These are phyloP conservation scores for Rhimphoctona megacephalus DNA, from an alignment of 2,888 invertebrate genomes.

Conservation along the genomic window DNA sequence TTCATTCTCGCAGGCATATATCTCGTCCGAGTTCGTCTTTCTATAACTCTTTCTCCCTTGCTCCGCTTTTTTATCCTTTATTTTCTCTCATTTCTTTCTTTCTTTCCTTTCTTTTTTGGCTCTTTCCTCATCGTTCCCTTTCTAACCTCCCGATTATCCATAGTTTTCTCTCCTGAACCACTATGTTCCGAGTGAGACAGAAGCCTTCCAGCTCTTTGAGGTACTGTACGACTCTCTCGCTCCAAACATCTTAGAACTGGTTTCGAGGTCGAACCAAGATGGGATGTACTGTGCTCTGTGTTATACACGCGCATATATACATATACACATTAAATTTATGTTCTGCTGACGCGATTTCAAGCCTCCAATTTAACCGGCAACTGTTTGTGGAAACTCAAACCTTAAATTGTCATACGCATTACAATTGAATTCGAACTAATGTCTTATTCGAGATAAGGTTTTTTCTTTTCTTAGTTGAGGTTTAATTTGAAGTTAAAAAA, in stretches of 20 bases:
- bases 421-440: background rate
- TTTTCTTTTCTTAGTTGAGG: background rate
- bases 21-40: constrained; percentile 37
- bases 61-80: constrained; percentile 17
- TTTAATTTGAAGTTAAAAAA: background rate
- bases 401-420: background rate
- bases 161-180: constrained; percentile 43
- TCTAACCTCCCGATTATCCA: constrained; percentile 30
- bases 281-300: constrained; percentile 1
- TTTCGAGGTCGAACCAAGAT: constrained; percentile 65
- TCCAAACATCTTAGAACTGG: constrained; percentile 71
- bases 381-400: background rate
- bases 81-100: constrained; percentile 12
- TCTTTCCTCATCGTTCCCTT: constrained; percentile 11
- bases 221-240: constrained; percentile 52
- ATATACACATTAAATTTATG: constrained; percentile 15
- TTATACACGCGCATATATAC: constrained; percentile 11
- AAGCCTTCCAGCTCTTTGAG: constrained; percentile 52
- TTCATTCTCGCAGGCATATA: constrained; percentile 61
- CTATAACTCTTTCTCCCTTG: constrained; percentile 28
- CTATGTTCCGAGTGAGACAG: constrained; percentile 40
- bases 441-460: background rate
- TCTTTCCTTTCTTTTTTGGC: background rate
- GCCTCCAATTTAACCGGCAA: background rate
- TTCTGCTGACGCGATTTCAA: constrained; percentile 28